Conservation (phyloP, 1,140 invertebrate genomes). For the Scaptomyza hsui region DNA sequence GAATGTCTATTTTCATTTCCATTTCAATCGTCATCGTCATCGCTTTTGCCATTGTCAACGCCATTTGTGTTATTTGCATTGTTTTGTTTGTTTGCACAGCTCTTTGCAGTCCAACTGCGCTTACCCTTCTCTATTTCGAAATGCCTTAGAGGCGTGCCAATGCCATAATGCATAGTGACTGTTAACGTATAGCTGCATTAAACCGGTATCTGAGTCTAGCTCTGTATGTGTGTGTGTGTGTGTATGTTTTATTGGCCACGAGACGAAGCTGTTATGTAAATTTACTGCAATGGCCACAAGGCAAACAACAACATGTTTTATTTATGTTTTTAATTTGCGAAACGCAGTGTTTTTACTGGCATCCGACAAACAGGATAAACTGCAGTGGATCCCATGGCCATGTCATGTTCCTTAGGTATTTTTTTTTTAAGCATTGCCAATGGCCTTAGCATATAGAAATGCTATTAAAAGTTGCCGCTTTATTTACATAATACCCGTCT, state of each 20-base stretch:
- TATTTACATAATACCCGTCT: conserved; percentile 63
- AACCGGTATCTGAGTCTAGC: conserved; percentile 21
- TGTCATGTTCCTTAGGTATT: too few species aligned
- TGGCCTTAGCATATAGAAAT: neutral
- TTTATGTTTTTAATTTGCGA: conserved; percentile 61
- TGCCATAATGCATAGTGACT: conserved; percentile 24
- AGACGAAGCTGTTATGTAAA: conserved; percentile 29
- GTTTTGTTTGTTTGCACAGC: conserved; percentile 31
- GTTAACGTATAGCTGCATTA: conserved; percentile 29
- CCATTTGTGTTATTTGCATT: conserved; percentile 20
- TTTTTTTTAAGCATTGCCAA: neutral
- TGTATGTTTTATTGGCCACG: conserved; percentile 10
- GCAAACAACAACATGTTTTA: conserved; percentile 52
- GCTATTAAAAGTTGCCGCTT: conserved; percentile 41
- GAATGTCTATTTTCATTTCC: conserved; percentile 10
- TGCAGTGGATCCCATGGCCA: neutral
- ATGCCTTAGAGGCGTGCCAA: conserved; percentile 2
- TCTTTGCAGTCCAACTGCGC: neutral
- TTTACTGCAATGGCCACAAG: conserved; percentile 25
- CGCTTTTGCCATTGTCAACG: conserved; percentile 11
- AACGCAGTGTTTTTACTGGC: conserved; percentile 54
- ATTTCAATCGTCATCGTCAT: conserved; percentile 7
- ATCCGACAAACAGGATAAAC: conserved; percentile 6
- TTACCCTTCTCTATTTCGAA: neutral
- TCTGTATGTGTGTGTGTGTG: conserved; percentile 13